Evolutionary conservation across 2,888 invertebrate genomes (phyloP).

Genomic region (Drosophila yooni): DNA sequence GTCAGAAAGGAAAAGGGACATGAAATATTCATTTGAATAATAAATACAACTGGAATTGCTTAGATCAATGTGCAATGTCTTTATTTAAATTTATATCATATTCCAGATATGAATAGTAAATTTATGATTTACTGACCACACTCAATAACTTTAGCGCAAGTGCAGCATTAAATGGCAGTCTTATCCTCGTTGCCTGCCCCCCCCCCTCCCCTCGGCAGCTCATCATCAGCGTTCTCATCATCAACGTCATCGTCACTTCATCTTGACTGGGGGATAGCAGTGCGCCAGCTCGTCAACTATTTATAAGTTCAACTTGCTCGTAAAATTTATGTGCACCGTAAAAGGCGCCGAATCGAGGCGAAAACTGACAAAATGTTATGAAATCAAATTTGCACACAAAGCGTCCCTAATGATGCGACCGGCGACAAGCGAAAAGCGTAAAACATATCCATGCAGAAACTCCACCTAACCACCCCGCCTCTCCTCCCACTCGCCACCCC

Average conservation of each 20-base stretch:
- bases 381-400: slow-evolving; percentile 80
- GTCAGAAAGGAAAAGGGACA: neutral
- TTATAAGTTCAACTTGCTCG: slow-evolving; percentile 70
- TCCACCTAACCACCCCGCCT: neutral
- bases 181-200: neutral
- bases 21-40: neutral
- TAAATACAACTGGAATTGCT: neutral
- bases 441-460: slow-evolving; percentile 17
- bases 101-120: slow-evolving; percentile 17
- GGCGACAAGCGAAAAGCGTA: slow-evolving; percentile 20
- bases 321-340: slow-evolving; percentile 75
- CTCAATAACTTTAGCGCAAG: slow-evolving; percentile 17
- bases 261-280: slow-evolving; percentile 24
- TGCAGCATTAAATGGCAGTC: neutral
- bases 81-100: slow-evolving; percentile 5
- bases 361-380: slow-evolving; percentile 74
- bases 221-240: slow-evolving; percentile 20
- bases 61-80: neutral
- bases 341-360: slow-evolving; percentile 66
- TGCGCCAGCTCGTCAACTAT: slow-evolving; percentile 64
- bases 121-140: slow-evolving; percentile 11
- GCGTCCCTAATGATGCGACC: slow-evolving; percentile 67
- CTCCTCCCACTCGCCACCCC: too few relatives aligned
- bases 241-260: slow-evolving; percentile 57
- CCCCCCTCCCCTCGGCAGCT: neutral